Evolutionary conservation across 2,113 vertebrate genomes (phyloP).

Genomic region (Cichladusa arquata): DNA sequence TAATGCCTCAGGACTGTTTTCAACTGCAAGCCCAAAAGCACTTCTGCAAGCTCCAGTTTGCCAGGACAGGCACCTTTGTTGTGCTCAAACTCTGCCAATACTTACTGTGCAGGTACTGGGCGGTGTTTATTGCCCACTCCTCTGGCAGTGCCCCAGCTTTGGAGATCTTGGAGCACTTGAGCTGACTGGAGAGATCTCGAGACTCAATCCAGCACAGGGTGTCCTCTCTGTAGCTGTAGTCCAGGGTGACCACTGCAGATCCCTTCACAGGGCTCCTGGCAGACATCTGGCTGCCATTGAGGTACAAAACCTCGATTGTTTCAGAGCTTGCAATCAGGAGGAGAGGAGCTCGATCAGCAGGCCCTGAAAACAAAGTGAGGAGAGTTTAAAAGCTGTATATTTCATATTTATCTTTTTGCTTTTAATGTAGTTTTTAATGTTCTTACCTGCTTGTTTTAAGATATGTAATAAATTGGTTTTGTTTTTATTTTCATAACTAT

Average conservation of each 20-base stretch:
- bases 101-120: conserved; percentile 88
- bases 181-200: conserved; percentile 79
- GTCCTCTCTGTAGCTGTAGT: conserved; percentile 85
- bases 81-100: not conserved
- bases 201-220: conserved; percentile 89
- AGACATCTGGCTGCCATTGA: conserved; percentile 85
- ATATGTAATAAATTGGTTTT: not conserved
- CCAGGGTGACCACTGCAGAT: conserved; percentile 83
- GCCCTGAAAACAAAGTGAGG: conserved; percentile 74
- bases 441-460: not conserved
- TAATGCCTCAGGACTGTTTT: not conserved
- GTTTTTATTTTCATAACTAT: conserved; percentile 5
- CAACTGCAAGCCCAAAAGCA: not conserved
- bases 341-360: conserved; percentile 83
- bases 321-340: conserved; percentile 83
- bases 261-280: conserved; percentile 72
- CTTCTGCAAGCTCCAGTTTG: not conserved
- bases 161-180: conserved; percentile 82
- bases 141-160: conserved; percentile 77
- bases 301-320: conserved; percentile 79
- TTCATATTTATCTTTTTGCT: not conserved
- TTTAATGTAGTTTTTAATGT: not conserved
- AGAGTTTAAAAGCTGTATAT: not conserved
- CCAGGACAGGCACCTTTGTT: not conserved
- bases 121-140: conserved; percentile 78